These are phyloP conservation scores for Zaprionus kolodkinae DNA, from an alignment of 1,140 invertebrate genomes.

Conservation along the genomic window DNA sequence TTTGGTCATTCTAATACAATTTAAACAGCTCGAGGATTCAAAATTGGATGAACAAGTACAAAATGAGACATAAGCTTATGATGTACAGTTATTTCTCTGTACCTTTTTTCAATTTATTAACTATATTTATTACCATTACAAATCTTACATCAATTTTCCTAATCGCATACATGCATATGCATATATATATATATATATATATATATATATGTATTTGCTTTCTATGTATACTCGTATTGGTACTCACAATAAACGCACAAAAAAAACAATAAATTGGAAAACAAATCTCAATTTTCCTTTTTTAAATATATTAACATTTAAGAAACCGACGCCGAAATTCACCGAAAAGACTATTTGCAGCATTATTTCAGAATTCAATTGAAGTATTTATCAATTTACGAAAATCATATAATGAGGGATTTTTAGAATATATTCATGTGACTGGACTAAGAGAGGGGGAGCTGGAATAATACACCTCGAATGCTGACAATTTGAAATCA, in stretches of 20 bases:
- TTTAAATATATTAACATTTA: conserved; percentile 37
- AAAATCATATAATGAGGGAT: not conserved
- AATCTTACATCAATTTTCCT: conserved; percentile 72
- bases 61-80: conserved; percentile 1
- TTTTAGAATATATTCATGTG: conserved; percentile 6
- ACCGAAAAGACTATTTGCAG: conserved; percentile 30
- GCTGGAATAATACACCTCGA: not conserved
- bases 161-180: conserved; percentile 37
- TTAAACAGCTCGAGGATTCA: conserved; percentile 80
- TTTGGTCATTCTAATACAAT: conserved; percentile 80
- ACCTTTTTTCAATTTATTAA: conserved; percentile 39
- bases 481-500: conserved; percentile 1
- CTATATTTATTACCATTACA: conserved; percentile 62
- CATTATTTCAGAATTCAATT: not conserved
- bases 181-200: conserved; percentile 9
- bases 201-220: conserved; percentile 13
- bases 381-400: conserved; percentile 12
- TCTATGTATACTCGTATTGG: conserved; percentile 25
- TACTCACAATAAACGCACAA: conserved; percentile 31
- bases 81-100: not conserved
- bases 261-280: conserved; percentile 29
- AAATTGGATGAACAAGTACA: conserved; percentile 62
- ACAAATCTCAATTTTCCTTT: conserved; percentile 21
- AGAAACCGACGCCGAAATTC: conserved; percentile 58
- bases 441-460: not conserved